Evolutionary conservation across 1,140 invertebrate genomes (phyloP).

Genomic region (Philaenus spumarius): DNA sequence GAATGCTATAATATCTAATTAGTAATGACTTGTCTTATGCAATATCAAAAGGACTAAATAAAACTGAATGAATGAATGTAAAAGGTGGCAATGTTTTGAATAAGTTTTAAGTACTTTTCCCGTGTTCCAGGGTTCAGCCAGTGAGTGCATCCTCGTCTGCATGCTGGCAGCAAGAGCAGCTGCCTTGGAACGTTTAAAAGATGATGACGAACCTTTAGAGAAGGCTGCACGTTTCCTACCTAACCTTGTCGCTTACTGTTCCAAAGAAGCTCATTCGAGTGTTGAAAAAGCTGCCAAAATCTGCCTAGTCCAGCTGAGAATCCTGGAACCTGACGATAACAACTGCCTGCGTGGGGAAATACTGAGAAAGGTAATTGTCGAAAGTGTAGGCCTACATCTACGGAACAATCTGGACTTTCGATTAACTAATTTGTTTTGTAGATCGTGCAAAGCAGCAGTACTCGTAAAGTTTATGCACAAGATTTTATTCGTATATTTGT

Average conservation of each 20-base stretch:
- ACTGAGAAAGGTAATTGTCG: constrained; percentile 48
- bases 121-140: constrained; percentile 66
- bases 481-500: no score
- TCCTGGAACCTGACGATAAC: constrained; percentile 80
- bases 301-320: constrained; percentile 76
- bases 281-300: constrained; percentile 95
- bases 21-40: no score
- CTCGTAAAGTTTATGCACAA: no score
- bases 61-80: no score
- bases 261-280: constrained; percentile 81
- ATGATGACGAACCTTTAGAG: constrained; percentile 42
- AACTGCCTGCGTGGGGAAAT: constrained; percentile 68
- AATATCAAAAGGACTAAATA: no score
- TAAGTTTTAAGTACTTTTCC: no score
- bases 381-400: no score
- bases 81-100: neutral
- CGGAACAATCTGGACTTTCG: no score
- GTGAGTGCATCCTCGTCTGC: constrained; percentile 79
- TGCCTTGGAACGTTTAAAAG: constrained; percentile 64
- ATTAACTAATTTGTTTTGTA: no score
- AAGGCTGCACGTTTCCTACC: constrained; percentile 67
- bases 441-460: no score
- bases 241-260: constrained; percentile 76
- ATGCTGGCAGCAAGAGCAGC: constrained; percentile 71
- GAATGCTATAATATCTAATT: no score